Conservation (phyloP, 1,140 invertebrate species). For the Diorhabda carinulata region DNA sequence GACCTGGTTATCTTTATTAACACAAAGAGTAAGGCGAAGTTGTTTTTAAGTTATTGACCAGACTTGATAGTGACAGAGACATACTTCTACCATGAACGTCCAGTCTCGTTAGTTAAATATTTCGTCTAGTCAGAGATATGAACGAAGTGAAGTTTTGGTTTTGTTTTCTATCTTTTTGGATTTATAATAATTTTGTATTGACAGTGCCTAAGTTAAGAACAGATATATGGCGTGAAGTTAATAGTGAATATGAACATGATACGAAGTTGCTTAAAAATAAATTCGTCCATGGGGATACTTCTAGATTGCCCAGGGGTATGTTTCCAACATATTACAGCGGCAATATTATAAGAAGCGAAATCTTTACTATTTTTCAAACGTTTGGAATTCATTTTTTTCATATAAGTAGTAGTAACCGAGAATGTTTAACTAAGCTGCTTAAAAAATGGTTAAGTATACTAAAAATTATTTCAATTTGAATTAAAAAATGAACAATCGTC, state of each 20-base stretch:
- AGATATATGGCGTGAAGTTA: constrained; percentile 34
- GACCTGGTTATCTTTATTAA: constrained; percentile 11
- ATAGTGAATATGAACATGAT: constrained; percentile 10
- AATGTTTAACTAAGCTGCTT: neutral
- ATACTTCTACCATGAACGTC: neutral
- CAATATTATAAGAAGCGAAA: constrained; percentile 3
- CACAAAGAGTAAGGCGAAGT: neutral
- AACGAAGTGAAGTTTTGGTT: constrained; percentile 21
- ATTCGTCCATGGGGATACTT: neutral
- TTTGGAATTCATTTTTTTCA: neutral
- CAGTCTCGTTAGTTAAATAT: neutral
- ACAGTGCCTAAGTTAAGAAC: neutral
- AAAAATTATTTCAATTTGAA: neutral
- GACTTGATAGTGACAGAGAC: neutral
- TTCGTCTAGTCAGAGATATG: constrained; percentile 9
- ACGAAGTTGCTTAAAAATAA: constrained; percentile 4
- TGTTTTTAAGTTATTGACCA: neutral
- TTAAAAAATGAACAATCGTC: neutral
- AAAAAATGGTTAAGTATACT: neutral
- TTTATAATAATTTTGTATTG: neutral
- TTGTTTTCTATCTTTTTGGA: neutral
- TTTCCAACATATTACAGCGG: constrained; percentile 5
- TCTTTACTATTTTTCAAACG: neutral
- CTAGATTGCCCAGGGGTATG: constrained; percentile 31
- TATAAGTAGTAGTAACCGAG: neutral